A percentile compares a stretch with the other conserved stretches of the same genome.
These are phyloP conservation scores for Maccullochella peelii DNA, from an alignment of 2,113 vertebrate species.

Conservation along the genomic window DNA sequence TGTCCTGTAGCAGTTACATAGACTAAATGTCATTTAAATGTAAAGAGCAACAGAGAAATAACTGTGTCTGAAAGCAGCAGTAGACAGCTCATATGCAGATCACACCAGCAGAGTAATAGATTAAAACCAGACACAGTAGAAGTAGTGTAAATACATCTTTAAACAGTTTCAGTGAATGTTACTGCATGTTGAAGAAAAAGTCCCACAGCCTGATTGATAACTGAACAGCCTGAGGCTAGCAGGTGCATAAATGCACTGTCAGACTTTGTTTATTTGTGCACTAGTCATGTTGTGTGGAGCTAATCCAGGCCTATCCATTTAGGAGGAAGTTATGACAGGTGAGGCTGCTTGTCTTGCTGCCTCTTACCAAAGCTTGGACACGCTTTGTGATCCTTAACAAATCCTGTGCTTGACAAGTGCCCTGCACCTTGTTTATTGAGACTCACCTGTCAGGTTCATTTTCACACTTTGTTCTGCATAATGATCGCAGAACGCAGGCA, in stretches of 20 bases:
- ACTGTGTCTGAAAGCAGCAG: background rate
- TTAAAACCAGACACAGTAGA: background rate
- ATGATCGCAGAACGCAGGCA: background rate
- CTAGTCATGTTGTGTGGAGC: conserved; percentile 22
- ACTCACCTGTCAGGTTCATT: conserved; percentile 29
- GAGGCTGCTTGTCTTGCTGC: conserved; percentile 18
- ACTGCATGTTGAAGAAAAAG: background rate
- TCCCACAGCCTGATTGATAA: conserved; percentile 20
- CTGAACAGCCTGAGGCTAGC: conserved; percentile 8
- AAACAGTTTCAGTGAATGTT: background rate
- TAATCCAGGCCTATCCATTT: conserved; percentile 23
- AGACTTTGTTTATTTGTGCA: conserved; percentile 33
- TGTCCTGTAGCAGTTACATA: background rate
- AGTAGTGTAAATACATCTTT: background rate
- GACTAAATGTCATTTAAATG: background rate
- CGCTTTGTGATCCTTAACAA: conserved; percentile 42
- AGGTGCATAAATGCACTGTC: conserved; percentile 6
- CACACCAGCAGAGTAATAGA: background rate
- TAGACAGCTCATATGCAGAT: background rate
- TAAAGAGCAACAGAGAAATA: background rate
- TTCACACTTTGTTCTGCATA: conserved; percentile 18
- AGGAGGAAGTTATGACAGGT: conserved; percentile 64
- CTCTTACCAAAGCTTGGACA: conserved; percentile 35
- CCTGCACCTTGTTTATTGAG: conserved; percentile 3
- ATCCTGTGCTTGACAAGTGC: background rate